A percentile compares a stretch with the other conserved stretches of the same genome.
Conservation (phyloP, 2,797 vertebrate species). For the Emydoidea blandingii region DNA sequence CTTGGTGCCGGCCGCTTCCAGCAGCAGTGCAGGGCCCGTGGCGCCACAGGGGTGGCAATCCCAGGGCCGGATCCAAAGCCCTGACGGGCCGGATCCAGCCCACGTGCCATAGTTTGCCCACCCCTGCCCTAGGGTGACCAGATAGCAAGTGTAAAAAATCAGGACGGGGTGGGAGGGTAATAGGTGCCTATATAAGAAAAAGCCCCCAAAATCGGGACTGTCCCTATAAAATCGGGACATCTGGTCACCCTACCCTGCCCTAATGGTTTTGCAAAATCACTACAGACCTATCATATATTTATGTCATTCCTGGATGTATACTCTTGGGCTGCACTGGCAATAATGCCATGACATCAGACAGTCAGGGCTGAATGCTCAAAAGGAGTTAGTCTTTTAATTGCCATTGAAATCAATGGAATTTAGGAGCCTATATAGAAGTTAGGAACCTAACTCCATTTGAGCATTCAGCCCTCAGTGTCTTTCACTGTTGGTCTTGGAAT, state of each 20-base stretch:
- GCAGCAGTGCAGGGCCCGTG: neutral
- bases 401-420: neutral
- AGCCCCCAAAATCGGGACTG: too few species aligned
- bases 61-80: too few species aligned
- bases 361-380: neutral
- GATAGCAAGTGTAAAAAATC: too few species aligned
- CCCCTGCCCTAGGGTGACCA: too few species aligned
- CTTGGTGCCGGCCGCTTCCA: too few species aligned
- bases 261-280: neutral
- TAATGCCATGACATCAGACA: neutral
- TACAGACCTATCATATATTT: accelerated
- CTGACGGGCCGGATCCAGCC: too few species aligned
- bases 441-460: neutral
- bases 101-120: too few species aligned
- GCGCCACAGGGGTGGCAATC: too few species aligned
- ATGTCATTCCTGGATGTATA: neutral
- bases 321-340: neutral
- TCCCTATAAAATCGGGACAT: too few species aligned
- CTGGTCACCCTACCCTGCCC: too few species aligned
- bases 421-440: neutral
- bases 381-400: neutral
- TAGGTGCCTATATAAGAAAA: too few species aligned
- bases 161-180: too few species aligned
- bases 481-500: neutral
- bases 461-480: neutral